A percentile compares a stretch with the other conserved stretches of the same genome.
These are phyloP conservation scores for Dichetophora obliterata DNA, from an alignment of 2,888 invertebrate species.

Conservation along the genomic window DNA sequence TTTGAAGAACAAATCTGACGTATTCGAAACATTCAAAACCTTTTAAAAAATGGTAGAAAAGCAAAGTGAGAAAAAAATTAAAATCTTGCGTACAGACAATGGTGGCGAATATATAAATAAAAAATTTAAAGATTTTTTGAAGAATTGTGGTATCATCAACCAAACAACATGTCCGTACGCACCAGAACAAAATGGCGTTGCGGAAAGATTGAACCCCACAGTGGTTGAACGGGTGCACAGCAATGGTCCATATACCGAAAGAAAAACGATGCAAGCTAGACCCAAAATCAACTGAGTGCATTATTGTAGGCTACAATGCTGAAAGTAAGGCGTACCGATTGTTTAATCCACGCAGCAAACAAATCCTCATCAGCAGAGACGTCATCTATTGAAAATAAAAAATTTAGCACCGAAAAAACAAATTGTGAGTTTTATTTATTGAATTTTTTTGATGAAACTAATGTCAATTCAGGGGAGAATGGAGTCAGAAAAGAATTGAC, in stretches of 20 bases:
- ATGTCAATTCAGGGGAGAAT: too few relatives aligned
- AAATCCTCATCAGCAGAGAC: constrained; percentile 44
- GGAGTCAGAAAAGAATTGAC: too few relatives aligned
- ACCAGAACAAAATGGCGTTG: constrained; percentile 41
- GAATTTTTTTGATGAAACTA: neutral
- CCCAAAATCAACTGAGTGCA: constrained; percentile 46
- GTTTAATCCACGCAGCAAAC: constrained; percentile 31
- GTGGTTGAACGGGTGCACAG: constrained; percentile 49
- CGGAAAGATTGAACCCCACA: constrained; percentile 49
- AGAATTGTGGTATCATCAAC: constrained; percentile 33
- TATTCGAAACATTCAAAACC: too few relatives aligned
- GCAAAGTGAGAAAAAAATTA: too few relatives aligned
- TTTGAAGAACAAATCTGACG: constrained; percentile 41
- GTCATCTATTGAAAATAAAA: constrained; percentile 43
- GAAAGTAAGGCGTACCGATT: constrained; percentile 44
- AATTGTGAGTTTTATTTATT: neutral
- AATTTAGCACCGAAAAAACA: neutral
- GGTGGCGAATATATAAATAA: constrained; percentile 32
- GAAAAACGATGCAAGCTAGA: constrained; percentile 45
- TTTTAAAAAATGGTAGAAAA: too few relatives aligned
- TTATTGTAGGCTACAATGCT: constrained; percentile 46
- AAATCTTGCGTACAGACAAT: too few relatives aligned
- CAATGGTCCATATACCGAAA: constrained; percentile 46
- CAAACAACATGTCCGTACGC: constrained; percentile 43
- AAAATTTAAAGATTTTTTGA: constrained; percentile 33